phyloP scores from a whole-genome alignment of 2,797 vertebrate genomes.

The Lutjanus argentimaculatus region DNA sequence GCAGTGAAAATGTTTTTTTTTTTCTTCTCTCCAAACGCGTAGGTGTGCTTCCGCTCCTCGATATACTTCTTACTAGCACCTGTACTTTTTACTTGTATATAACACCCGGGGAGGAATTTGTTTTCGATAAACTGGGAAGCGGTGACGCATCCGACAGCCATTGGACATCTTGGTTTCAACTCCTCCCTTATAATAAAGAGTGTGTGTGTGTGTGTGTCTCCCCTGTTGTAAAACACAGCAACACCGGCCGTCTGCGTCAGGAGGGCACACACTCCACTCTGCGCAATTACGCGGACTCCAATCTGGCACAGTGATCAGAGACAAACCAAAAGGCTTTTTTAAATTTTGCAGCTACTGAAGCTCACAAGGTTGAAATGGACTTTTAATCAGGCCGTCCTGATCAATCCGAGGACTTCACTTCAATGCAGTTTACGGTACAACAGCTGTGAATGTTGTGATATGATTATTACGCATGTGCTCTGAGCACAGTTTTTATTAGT shows the following conservation, averaged over 20 bases:
- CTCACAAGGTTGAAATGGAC: conserved; percentile 81
- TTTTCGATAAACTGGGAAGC: conserved; percentile 89
- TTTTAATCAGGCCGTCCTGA: conserved; percentile 72
- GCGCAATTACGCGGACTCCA: conserved; percentile 88
- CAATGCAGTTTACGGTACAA: conserved; percentile 72
- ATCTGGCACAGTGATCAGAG: conserved; percentile 84
- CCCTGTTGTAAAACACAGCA: conserved; percentile 93
- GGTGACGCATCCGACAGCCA: conserved; percentile 93
- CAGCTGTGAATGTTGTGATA: conserved; percentile 71
- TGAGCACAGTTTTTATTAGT: conserved; percentile 74
- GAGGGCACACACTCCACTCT: conserved; percentile 87
- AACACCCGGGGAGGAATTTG: conserved; percentile 92
- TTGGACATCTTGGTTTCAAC: conserved; percentile 92
- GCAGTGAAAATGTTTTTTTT: conserved; percentile 57
- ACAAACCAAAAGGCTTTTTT: conserved; percentile 70
- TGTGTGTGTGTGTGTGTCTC: conserved; percentile 86
- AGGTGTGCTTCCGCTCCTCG: conserved; percentile 82
- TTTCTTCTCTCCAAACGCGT: conserved; percentile 74
- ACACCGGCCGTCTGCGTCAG: conserved; percentile 88
- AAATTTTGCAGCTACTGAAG: conserved; percentile 80
- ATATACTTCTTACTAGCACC: conserved; percentile 73
- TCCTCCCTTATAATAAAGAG: conserved; percentile 98
- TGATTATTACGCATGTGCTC: conserved; percentile 77
- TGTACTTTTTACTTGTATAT: conserved; percentile 87
- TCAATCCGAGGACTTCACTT: conserved; percentile 72